Conservation (phyloP, 2,888 invertebrate species). For the Thelaira solivaga region DNA sequence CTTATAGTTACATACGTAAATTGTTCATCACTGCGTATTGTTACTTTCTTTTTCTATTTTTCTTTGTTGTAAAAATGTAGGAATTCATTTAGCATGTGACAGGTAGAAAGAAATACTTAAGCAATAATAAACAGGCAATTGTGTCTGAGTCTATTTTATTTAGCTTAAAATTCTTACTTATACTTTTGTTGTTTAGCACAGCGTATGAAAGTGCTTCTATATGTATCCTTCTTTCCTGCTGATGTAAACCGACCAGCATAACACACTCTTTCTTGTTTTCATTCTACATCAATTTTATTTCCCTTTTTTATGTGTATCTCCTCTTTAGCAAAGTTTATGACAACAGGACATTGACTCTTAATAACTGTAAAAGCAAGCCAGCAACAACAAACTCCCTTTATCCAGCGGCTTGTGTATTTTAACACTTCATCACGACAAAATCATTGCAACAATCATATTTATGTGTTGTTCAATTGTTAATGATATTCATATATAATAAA, state of each 20-base stretch:
- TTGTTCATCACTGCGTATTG: not conserved
- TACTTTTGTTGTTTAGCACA: not conserved
- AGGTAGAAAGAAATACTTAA: constrained; percentile 56
- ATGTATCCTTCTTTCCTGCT: not conserved
- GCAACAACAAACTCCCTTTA: not conserved
- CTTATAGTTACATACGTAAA: not conserved
- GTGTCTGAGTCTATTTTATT: constrained; percentile 44
- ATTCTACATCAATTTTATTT: not conserved
- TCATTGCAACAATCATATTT: constrained; percentile 11
- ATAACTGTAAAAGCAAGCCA: too few species aligned
- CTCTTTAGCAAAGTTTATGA: not conserved
- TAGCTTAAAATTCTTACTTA: constrained; percentile 1
- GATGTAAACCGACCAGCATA: constrained; percentile 6
- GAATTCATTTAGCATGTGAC: constrained; percentile 19
- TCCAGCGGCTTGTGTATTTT: not conserved
- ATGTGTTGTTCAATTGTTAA: not conserved
- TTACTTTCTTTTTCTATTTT: too few species aligned
- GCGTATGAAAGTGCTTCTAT: not conserved
- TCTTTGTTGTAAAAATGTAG: not conserved
- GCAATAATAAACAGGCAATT: constrained; percentile 58
- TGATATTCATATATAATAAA: constrained; percentile 32
- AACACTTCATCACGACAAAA: not conserved
- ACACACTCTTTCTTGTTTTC: not conserved
- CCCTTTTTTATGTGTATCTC: not conserved
- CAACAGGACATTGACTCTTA: constrained; percentile 54